Evolutionary conservation across 2,888 invertebrate species (phyloP).

Genomic region (Pristionchus maxplancki): DNA sequence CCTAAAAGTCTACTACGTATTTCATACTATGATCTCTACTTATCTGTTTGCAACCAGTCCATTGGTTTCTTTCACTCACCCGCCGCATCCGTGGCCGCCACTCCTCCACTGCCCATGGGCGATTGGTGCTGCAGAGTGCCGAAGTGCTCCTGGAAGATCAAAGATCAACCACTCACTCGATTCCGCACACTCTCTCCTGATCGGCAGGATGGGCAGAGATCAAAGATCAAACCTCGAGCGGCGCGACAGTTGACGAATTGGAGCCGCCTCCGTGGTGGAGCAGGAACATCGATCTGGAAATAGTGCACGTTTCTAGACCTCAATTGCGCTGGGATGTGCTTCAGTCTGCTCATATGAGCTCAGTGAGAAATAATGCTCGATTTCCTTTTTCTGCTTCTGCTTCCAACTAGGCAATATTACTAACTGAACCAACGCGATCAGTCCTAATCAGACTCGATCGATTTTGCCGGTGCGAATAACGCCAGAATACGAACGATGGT

Average conservation of each 20-base stretch:
- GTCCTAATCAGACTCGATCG: too few species aligned
- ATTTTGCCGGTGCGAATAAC: too few species aligned
- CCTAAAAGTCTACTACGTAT: too few species aligned
- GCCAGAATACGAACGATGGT: too few species aligned
- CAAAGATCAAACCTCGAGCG: constrained; percentile 55
- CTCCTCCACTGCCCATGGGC: constrained; percentile 28
- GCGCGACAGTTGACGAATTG: constrained; percentile 65
- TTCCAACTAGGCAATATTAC: too few species aligned
- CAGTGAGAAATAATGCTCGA: background rate
- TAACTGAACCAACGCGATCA: too few species aligned
- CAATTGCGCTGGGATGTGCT: background rate
- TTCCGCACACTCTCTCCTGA: too few species aligned
- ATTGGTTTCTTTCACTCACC: background rate
- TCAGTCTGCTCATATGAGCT: background rate
- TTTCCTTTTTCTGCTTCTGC: background rate
- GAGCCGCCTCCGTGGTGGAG: constrained; percentile 70
- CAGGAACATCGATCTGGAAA: constrained; percentile 71
- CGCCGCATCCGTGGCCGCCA: background rate
- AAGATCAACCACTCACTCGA: background rate
- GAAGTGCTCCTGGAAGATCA: constrained; percentile 54
- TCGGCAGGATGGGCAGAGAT: background rate
- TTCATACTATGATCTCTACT: too few species aligned
- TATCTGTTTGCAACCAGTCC: too few species aligned
- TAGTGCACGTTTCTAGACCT: background rate
- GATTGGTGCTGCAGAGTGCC: constrained; percentile 54